Evolutionary conservation across 2,888 invertebrate genomes (phyloP), one percentile per base, ranked within the genome.

Genomic region (Hypsopygia costalis): DNA sequence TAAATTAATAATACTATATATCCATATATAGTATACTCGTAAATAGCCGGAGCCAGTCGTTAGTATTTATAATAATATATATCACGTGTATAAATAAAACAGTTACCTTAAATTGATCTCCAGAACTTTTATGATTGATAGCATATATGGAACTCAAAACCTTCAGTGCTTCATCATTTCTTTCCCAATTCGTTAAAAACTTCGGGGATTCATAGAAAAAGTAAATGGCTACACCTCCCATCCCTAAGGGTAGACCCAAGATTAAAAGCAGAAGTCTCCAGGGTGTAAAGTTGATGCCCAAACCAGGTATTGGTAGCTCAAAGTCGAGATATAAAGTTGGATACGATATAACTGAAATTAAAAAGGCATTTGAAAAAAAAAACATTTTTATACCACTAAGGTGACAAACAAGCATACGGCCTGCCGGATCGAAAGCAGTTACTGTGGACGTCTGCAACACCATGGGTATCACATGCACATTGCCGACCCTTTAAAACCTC

Each of bases 141-240:
- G 67, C 59, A 43, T 87, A 73, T 12, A 89, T 88, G 6, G 62
- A 66, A 44, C 62, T 77, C 54, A 89, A 46, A 0, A 87, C 82
- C 3, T 68, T 64, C 40, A 95, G 58, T 0, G 95, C 93, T 46
- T 91, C 90, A 0, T 91, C 89, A 0, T 83, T 80, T 45, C 90
- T 81, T 0, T 93, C 93, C 48, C 91, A 90, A 20, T 92, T 91
- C 10, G 93, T 88, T 37, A 93, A 81, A 66, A 93, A 96, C 68
- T 94, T 94, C 0, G 96, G 96, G 40, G 94, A 95, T 69, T 96
- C 96, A 0, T 95, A 93, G 58, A 93, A 89, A 47, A 87, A 86
- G 30, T 87, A 77, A 8, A 93, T 80, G 5, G 91, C 88, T 0
- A 92, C 9, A 0, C 91, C 91, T 36, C 94, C 91, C 0, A 93